phyloP scores from a whole-genome alignment of 2,113 vertebrate species.

The Acinonyx jubatus region DNA sequence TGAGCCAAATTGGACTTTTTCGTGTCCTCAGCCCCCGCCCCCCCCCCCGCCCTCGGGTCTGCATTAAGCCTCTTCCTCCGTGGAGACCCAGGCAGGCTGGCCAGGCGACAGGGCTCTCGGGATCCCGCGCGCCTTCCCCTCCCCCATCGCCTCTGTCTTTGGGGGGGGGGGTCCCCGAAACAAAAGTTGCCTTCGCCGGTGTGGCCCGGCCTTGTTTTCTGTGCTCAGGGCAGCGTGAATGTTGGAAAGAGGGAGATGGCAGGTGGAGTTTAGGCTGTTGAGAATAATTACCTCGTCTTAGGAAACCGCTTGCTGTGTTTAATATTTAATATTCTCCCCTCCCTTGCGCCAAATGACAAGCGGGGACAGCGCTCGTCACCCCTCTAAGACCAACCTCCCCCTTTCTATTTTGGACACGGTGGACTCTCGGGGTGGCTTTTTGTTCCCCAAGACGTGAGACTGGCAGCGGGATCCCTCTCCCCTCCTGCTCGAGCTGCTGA shows the following conservation, averaged over 20 bases:
- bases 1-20: neutral
- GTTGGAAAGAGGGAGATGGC: neutral
- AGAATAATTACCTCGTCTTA: neutral
- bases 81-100: neutral
- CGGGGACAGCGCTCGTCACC: neutral
- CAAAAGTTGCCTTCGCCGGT: neutral
- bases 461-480: neutral
- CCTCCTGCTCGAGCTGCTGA: neutral
- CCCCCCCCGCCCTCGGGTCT: neutral
- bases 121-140: rapidly evolving
- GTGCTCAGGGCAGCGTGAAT: neutral
- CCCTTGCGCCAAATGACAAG: neutral
- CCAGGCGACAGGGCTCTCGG: neutral
- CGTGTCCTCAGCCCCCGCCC: neutral
- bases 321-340: neutral
- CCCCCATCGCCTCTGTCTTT: neutral
- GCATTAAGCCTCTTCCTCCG: neutral
- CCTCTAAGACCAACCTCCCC: neutral
- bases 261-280: neutral
- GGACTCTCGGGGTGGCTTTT: neutral
- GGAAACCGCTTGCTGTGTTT: neutral
- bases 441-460: neutral
- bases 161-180: neutral
- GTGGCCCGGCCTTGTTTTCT: neutral
- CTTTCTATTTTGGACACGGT: neutral